These are phyloP conservation scores for Malurus melanocephalus DNA, from an alignment of 2,113 vertebrate species.

Conservation along the genomic window DNA sequence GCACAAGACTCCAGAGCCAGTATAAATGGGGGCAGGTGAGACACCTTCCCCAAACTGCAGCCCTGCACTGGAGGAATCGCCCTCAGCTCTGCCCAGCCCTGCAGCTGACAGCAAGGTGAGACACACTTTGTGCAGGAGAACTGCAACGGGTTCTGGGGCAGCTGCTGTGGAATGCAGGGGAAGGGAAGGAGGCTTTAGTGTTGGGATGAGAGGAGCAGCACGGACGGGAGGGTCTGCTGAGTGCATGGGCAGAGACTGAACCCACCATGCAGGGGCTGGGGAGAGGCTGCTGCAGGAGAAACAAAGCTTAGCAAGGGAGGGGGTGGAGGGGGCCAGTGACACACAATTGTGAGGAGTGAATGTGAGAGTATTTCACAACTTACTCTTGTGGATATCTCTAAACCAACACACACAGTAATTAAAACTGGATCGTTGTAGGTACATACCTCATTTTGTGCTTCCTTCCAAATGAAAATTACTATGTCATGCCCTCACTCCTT, in stretches of 20 bases:
- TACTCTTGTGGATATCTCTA: fast-evolving
- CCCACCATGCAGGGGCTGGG: not conserved
- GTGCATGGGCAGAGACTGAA: not conserved
- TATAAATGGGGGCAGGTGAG: not conserved
- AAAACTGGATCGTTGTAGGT: fast-evolving
- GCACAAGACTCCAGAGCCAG: not conserved
- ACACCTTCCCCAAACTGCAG: fast-evolving
- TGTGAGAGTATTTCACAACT: not conserved
- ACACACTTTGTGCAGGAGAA: not conserved
- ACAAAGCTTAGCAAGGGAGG: not conserved
- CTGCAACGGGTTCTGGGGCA: not conserved
- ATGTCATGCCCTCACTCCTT: fast-evolving
- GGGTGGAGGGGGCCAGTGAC: not conserved
- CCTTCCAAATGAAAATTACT: not conserved
- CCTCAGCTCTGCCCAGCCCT: not conserved
- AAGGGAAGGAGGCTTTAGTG: not conserved
- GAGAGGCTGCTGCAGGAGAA: not conserved
- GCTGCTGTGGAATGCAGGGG: not conserved
- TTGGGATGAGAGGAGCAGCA: not conserved
- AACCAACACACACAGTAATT: not conserved
- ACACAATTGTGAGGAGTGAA: not conserved
- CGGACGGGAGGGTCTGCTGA: not conserved
- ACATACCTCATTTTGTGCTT: not conserved
- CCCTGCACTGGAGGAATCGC: not conserved
- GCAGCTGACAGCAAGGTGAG: not conserved